Evolutionary conservation across 2,113 vertebrate species (phyloP).

Genomic region (Petrocephalus microphthalmus): DNA sequence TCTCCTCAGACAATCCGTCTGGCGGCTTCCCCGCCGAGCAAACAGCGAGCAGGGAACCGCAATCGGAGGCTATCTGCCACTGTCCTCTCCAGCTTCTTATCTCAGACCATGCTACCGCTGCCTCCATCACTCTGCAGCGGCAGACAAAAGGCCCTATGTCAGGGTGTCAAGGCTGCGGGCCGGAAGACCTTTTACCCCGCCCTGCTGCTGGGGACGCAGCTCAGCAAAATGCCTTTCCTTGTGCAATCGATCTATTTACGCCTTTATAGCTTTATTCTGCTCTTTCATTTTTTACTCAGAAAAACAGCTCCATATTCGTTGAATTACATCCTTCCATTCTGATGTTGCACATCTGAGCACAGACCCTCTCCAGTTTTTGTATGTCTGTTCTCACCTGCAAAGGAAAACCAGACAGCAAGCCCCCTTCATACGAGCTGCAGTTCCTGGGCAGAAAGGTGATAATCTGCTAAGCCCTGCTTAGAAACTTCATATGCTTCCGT

Average conservation of each 20-base stretch:
- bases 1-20: slow-evolving; percentile 31
- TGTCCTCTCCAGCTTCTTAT: slow-evolving; percentile 43
- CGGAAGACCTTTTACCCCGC: slow-evolving; percentile 60
- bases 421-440: slow-evolving; percentile 27
- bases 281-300: slow-evolving; percentile 19
- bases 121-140: slow-evolving; percentile 43
- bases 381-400: slow-evolving; percentile 39
- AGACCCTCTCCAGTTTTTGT: slow-evolving; percentile 37
- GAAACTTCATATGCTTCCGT: background rate
- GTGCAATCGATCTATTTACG: slow-evolving; percentile 64
- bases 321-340: background rate
- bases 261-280: slow-evolving; percentile 44
- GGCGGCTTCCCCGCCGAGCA: slow-evolving; percentile 32
- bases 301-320: slow-evolving; percentile 26
- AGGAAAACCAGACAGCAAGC: slow-evolving; percentile 30
- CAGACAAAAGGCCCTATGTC: slow-evolving; percentile 64
- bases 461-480: background rate
- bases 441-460: slow-evolving; percentile 33
- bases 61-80: slow-evolving; percentile 42
- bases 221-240: slow-evolving; percentile 50
- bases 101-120: slow-evolving; percentile 50
- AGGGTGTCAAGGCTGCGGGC: slow-evolving; percentile 35
- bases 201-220: slow-evolving; percentile 54
- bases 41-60: slow-evolving; percentile 66
- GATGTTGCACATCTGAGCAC: background rate